Base-by-base conservation (phyloP, 2,113 vertebrate genomes). In the Calidris pugnax region DNA sequence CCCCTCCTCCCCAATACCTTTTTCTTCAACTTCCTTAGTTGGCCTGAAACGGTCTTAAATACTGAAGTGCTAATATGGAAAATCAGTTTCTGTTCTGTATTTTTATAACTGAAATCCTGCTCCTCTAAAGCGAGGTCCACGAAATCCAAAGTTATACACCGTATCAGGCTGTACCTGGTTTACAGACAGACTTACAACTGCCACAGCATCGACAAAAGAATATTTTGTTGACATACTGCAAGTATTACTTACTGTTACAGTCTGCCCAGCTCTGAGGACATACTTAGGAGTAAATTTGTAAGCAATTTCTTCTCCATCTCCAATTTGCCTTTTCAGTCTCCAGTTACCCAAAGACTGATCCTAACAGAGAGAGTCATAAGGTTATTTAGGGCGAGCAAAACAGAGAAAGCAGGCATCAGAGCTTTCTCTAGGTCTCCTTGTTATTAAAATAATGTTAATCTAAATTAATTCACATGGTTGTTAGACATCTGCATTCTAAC, bases 231-330 rank as follows among this genome's bases (percentile, higher is more conserved):
- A 82, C 6, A 45, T 50, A 63, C 7, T 7, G 23, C 8, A 71
- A 96, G 96, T 97, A 95, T 12, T 48, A 97, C 98, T 98, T 98
- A 99, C 99, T 91, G 98, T 99, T 78, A 99, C 99, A 0, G 98
- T 98, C 97, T 99, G 99, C 45, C 99, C 99, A 14, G 99, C 99
- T 84, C 99, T 99, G n/a, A 99, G 99, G 81, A 99, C 98, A 79
- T 98, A 99, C 89, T 99, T 99, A 6, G 99, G 99, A 12, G 99
- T 99, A 93, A 99, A 99, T 96, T 99, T 99, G 97, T 99, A 99
- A 74, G 98, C 77, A 8, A 99, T 97, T 97, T 99, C 99, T 0
- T 99, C 98, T 41, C 95, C 98, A 8, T 98, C 97, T 33, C 98
- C 98, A 73, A 99, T 97, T 91, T 98, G 98, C 90, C 99, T 98